Conservation (phyloP, 2,888 invertebrate genomes). For the Cataglyphis rosenhaueri region DNA sequence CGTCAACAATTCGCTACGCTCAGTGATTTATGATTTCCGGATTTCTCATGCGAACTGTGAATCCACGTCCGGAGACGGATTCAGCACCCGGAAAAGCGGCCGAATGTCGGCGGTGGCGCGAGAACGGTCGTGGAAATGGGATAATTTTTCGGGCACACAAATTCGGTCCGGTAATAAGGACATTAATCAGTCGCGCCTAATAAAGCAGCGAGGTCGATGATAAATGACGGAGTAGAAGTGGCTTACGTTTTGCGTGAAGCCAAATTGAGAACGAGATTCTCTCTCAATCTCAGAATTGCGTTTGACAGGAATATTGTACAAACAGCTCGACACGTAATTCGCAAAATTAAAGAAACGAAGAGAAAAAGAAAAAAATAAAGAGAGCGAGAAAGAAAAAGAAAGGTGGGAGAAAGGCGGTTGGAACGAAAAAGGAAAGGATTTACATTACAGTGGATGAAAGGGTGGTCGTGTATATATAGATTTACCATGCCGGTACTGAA, state of each 20-base stretch:
- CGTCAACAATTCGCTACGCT: slow-evolving; percentile 36
- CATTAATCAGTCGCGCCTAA: slow-evolving; percentile 53
- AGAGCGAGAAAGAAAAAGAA: neutral
- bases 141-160: slow-evolving; percentile 48
- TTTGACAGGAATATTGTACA: slow-evolving; percentile 32
- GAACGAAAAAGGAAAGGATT: slow-evolving; percentile 27
- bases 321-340: slow-evolving; percentile 46
- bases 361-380: neutral
- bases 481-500: slow-evolving; percentile 64
- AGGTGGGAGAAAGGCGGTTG: neutral
- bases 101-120: slow-evolving; percentile 8
- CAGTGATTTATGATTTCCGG: slow-evolving; percentile 58
- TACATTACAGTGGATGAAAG: slow-evolving; percentile 38
- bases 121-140: slow-evolving; percentile 40
- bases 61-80: slow-evolving; percentile 48
- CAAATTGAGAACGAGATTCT: neutral
- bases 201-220: slow-evolving; percentile 48
- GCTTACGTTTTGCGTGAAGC: slow-evolving; percentile 16
- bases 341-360: slow-evolving; percentile 37
- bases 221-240: slow-evolving; percentile 31
- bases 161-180: slow-evolving; percentile 43
- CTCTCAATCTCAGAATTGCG: slow-evolving; percentile 1
- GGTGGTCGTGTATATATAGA: slow-evolving; percentile 37
- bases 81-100: slow-evolving; percentile 48
- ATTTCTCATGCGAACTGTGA: slow-evolving; percentile 46